Evolutionary conservation across 2,888 invertebrate genomes (phyloP), one percentile per base, ranked within the genome.

Genomic region (Mythimna albipuncta): DNA sequence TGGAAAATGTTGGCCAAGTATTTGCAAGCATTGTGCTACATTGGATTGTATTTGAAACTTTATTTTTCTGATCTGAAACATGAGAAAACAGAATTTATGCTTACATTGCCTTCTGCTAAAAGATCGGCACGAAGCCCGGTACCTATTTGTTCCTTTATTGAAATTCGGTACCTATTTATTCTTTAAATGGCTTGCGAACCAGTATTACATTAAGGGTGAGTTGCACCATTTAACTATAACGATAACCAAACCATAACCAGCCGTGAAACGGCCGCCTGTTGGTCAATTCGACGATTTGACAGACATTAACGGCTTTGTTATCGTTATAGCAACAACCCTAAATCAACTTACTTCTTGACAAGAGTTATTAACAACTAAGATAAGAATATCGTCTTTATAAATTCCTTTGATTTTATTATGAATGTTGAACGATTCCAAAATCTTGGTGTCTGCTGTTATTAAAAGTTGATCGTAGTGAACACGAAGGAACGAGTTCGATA

Each of bases 401-500:
- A 94, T 88, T 5, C 94, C 95, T 89, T 94, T 95, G 2, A 95
- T 86, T 90, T 93, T 94, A 35, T 84, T 79, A 69, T 87, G 90
- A 79, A 93, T 87, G 75, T 92, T 95, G 13, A 94, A 76, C 2
- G 93, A 86, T 86, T 96, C 96, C 26, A 95, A 75, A 57, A 95
- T 81, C 85, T 92, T 94, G 58, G 85, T 77, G 2, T 89, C 89
- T 0, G 88, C 78, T n/a, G 85, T 86, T 74, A 96, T 89, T 32
- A 95, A 38, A 32, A 96, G 77, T 83, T 95, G 93, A 73, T 95
- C 94, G 69, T 89, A 91, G 70, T 90, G 79, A 21, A 95, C 62
- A 69, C 89, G 89, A 71, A 96, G 80, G 59, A 81, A 68, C 5
- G 88, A 61, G 47, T 89, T 87, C 1, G 69, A 61, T 32, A 75